A percentile compares a stretch with the other conserved stretches of the same genome.
Conservation (phyloP, 35 echinoderm and acorn worm genomes). For the Anneissia japonica region DNA sequence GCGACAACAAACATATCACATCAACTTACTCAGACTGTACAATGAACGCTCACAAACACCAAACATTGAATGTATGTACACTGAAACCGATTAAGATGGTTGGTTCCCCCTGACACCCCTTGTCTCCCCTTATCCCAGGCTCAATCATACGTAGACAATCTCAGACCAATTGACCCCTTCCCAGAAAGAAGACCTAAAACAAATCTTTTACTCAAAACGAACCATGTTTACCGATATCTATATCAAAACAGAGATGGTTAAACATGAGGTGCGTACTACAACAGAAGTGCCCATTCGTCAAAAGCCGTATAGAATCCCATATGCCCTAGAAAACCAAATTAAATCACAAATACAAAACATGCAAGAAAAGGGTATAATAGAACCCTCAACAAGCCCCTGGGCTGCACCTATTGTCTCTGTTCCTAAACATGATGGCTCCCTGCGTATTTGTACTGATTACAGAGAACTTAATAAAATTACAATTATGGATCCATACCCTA, state of each 20-base stretch:
- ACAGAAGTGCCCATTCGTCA: constrained; percentile 6
- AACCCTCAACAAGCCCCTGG: constrained; percentile 31
- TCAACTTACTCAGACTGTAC: constrained; percentile 21
- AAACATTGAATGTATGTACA: neutral
- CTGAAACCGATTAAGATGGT: neutral
- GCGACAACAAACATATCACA: neutral
- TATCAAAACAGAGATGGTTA: constrained; percentile 2
- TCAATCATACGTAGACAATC: neutral
- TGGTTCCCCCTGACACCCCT: neutral
- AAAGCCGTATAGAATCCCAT: constrained; percentile 38
- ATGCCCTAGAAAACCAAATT: constrained; percentile 13
- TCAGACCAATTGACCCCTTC: neutral
- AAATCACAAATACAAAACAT: constrained; percentile 29
- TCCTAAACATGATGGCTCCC: neutral
- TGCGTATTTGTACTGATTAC: constrained; percentile 5
- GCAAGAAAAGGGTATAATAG: constrained; percentile 17
- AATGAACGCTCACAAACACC: neutral
- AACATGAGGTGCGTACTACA: constrained; percentile 26
- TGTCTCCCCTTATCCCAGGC: neutral
- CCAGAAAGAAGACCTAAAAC: neutral
- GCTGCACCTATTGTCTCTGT: constrained; percentile 12
- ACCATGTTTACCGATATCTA: constrained; percentile 33
- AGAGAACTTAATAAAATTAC: neutral
- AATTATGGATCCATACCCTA: neutral
- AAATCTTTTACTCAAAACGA: neutral